Evolutionary conservation across 2,888 invertebrate genomes (phyloP), one percentile per base, ranked within the genome.

Genomic region (Aleiodes alternator): DNA sequence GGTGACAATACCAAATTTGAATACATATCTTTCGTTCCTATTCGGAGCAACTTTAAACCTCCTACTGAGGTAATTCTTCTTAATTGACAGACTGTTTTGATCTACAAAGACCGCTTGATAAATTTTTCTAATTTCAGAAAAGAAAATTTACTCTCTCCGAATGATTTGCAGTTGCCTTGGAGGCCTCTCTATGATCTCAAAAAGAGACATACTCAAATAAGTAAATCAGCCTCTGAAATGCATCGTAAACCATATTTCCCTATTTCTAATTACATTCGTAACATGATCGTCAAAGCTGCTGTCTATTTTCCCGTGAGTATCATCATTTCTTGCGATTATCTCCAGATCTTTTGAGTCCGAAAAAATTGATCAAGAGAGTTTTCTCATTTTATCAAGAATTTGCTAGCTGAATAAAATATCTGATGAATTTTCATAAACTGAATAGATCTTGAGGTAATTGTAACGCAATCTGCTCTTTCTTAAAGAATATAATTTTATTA

Each of bases 101-200:
- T 38, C 38, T 38, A 38, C 38, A 38, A 23, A 23, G 23, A 23
- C 8, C 38, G 0, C 8, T 38, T 38, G 6, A 38, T 38, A 38
- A 38, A 5, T 38, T 38, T 38, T 38, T 0, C 38, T 8, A 38
- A 38, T 5, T 8, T 8, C 38, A 23, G 23, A 38, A 38, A 96
- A 90, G 93, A 92, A 81, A 92, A 94, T 84, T 90, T 96, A 79
- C 89, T 98, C 79, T 92, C 94, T 3, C 94, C 96, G 48, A 93
- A 94, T 76, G 98, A 98, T 78, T 87, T 98, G 74, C 92, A 92
- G 76, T 90, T 98, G 77, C 94, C 95, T 71, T 98, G 98, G 98
- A 92, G 94, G 81, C 97, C 97, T 11, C 90, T 98, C 8, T 96
- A 95, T 87, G 92, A 84, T 4, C 72, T 87, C 23, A 78, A 76